Base-by-base conservation (phyloP, 2,888 invertebrate species). In the Unio delphinus region DNA sequence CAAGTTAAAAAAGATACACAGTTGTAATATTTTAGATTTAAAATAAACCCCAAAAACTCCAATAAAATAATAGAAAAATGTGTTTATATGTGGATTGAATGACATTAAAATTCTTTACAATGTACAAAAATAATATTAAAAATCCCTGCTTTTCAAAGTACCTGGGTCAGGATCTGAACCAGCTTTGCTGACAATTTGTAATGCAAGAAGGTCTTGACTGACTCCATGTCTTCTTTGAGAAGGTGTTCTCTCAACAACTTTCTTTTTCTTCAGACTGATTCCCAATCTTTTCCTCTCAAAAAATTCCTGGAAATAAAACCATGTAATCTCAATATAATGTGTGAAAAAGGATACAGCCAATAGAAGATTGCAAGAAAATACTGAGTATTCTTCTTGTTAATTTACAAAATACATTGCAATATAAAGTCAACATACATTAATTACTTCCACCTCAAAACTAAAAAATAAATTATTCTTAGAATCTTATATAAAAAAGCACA, bases 121-220 rank as follows among this genome's bases (percentile, higher is more conserved):
- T 4, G 11, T 11, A 45, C 45, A 45, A 45, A 45, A 45, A 45
- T 11, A 45, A 45, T 45, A 45, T 11, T 45, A 1, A 30, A 63
- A 56, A 23, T 67, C 20, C 30, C 20, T 45, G 54, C 54, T 26
- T 61, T 15, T 55, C 3, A 45, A 55, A 60, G 59, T 61, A 74
- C 74, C 67, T 28, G 65, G 55, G 18, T 64, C 64, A 65, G 65
- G 57, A 54, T 69, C 57, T 18, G 75, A 73, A 67, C 76, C 77
- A 55, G 78, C 73, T 62, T 67, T 78, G 59, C 76, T 77, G n/a
- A 83, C 75, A 54, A 80, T 80, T 60, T 80, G 79, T 54, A 85
- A 71, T 28, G 83, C 80, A 57, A 81, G 64, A 4, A 85, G 66
- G 68, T 85, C 85, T 72, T 84, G 83, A 69, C 84, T 83, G 11